Evolutionary conservation across 2,797 vertebrate genomes (phyloP).

Genomic region (Holocentrus rufus): DNA sequence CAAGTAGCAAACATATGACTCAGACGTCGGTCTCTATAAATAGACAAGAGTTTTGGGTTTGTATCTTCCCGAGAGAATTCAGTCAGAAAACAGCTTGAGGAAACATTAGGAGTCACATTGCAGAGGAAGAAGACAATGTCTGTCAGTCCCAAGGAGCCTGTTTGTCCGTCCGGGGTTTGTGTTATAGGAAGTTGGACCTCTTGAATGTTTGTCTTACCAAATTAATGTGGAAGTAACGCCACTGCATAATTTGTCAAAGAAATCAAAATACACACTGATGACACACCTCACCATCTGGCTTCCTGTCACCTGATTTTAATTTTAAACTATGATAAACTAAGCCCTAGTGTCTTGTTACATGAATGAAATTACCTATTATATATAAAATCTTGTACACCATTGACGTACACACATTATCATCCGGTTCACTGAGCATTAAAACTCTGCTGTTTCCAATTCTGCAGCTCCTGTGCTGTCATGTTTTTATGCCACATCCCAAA

Average conservation of each 20-base stretch:
- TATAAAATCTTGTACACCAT: conserved; percentile 41
- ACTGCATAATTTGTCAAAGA: too few relatives aligned
- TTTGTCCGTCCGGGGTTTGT: not conserved
- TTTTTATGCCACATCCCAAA: conserved; percentile 7
- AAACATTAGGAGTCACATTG: conserved; percentile 14
- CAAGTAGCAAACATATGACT: conserved; percentile 1
- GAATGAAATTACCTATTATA: conserved; percentile 32
- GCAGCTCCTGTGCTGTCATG: conserved; percentile 8
- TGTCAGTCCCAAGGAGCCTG: too few relatives aligned
- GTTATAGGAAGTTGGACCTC: not conserved
- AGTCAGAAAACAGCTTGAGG: conserved; percentile 3
- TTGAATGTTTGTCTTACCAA: not conserved
- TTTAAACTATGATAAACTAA: too few relatives aligned
- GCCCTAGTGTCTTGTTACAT: conserved; percentile 5
- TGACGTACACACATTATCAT: conserved; percentile 37
- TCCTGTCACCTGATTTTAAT: not conserved
- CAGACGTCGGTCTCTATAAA: conserved; percentile 35
- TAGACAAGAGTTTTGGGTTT: conserved; percentile 28
- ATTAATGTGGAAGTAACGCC: not conserved
- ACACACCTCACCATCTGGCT: too few relatives aligned
- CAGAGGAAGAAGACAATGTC: not conserved
- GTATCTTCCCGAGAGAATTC: conserved; percentile 20
- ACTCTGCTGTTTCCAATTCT: conserved; percentile 33
- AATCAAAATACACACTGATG: too few relatives aligned
- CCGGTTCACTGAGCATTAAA: conserved; percentile 26